Base-by-base conservation (phyloP, 2,113 vertebrate species). In the Pleuronectes platessa region DNA sequence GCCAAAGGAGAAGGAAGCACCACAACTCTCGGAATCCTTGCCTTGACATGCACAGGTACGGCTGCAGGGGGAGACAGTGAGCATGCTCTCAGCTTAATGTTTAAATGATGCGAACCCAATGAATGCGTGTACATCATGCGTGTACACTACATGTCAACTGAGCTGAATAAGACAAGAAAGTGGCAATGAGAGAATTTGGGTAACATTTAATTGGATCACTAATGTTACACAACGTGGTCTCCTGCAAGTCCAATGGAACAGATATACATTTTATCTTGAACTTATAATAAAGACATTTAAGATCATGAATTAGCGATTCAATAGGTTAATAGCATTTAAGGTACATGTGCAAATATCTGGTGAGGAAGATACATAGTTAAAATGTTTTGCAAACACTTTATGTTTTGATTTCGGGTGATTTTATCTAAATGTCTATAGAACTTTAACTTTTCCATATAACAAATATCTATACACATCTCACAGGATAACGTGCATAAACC, bases 21-120 rank as follows among this genome's bases (percentile, higher is more conserved):
- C 98, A 0, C 96, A 97, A 74, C 92, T 96, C 68, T 98, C 97
- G 20, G 95, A 86, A 88, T 99, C 97, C 80, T 98, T 98, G 87
- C 98, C 98, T 83, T 99, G 98, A 90, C 98, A 99, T 0, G 98
- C 98, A n/a, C 98, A 99, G 85, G 97, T 99, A 73, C 98, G 98
- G 91, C 98, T 99, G 93, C 51, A 91, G 78, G 77, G 78, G 83
- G 88, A 85, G 76, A 92, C 61, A 89, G 65, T 15, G 54, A 5
- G 71, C 51, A 53, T 17, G 18, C 15, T 17, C 47, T 51, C 15
- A 54, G 51, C 8, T 54, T 54, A 14, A 54, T n/a, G 18, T 55
- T 8, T 31, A 40, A 59, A n/a, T 35, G 10, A 64, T 27, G 58
- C 26, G 37, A 40, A 59, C 2, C 26, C 3, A 1, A 2, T 26